Base-by-base conservation (phyloP, 2,888 invertebrate species). In the Cheilosia impressa region DNA sequence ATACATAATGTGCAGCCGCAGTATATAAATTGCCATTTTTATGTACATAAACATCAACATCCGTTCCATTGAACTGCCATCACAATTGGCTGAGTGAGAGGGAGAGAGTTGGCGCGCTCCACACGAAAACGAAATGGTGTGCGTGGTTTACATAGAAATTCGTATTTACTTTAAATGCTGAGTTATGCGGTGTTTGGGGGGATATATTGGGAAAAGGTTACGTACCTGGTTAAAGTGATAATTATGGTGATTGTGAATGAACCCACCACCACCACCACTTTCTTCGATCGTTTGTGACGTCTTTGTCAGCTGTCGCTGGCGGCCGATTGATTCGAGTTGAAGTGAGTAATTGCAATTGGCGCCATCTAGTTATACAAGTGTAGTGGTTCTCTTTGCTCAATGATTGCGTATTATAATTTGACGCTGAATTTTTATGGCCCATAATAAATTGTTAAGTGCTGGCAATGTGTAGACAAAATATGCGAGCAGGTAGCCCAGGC, bases 281-380 rank as follows among this genome's bases (percentile, higher is more conserved):
- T 15, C 38, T 69, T 53, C 69, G 77, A 77, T 77, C 77, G 69
- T 45, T 34, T 60, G 22, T 27, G 34, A 66, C 22, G 50, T 52
- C 15, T 10, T 15, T 24, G 1, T 24, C 13, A 52, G 4, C 50
- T 43, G 17, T 38, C n/a, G 17, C 27, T 9, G 15, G 1, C 34
- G 58, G 41, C 24, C 41, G 22, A 38, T 34, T 15, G 38, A 22
- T 9, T 13, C 4, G 7, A 31, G 9, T 9, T 47, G 22, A 47
- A 22, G 43, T 66, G 68, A 76, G 34, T 52, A 31, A 68, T 60
- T 69, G 69, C 43, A 22, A 68, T 60, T 62, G 69, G 76, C 76
- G 76, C 76, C 76, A 77, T 62, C 76, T 68, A 68, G 10, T 17
- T 45, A n/a, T 45, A 7, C n/a, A n/a, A n/a, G n/a, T n/a, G n/a